Percentiles rank a stretch among this genome's conserved stretches.
Evolutionary conservation across 2,888 invertebrate species (phyloP).

Genomic region (Amblyjoppa fuscipennis): DNA sequence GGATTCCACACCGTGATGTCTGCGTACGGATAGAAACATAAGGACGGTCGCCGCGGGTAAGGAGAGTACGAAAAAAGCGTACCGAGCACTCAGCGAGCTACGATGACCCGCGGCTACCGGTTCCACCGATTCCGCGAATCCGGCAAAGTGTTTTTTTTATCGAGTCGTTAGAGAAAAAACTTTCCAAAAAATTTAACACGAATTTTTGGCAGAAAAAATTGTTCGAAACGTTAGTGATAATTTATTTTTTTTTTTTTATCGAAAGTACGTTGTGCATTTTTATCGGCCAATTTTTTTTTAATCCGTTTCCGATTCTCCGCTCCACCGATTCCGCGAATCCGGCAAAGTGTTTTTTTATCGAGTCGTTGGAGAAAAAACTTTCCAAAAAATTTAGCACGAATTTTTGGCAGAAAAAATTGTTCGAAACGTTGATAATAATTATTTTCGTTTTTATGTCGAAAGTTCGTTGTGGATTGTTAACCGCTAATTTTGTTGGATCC

Average conservation of each 20-base stretch:
- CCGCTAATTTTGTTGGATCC: too few relatives aligned
- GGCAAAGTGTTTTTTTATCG: too few relatives aligned
- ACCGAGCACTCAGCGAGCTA: constrained; percentile 19
- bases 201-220: not conserved
- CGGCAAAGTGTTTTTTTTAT: not conserved
- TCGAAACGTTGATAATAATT: not conserved
- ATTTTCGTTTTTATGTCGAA: too few relatives aligned
- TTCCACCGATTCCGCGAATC: not conserved
- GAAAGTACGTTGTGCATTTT: too few relatives aligned
- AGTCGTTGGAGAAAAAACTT: not conserved
- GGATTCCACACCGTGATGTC: constrained; percentile 62
- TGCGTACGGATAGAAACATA: constrained; percentile 53
- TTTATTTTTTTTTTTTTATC: too few relatives aligned
- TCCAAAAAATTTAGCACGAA: not conserved
- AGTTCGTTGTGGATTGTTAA: too few relatives aligned
- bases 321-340: too few relatives aligned
- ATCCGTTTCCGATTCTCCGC: too few relatives aligned
- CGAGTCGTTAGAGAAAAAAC: not conserved
- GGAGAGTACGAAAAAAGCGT: not conserved
- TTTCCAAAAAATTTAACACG: not conserved
- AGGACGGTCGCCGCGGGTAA: constrained; percentile 31
- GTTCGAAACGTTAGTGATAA: not conserved
- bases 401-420: not conserved
- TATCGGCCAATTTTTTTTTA: too few relatives aligned
- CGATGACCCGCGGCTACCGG: constrained; percentile 26